Evolutionary conservation across 1,140 invertebrate species (phyloP).

Genomic region (Hycleus phaleratus): DNA sequence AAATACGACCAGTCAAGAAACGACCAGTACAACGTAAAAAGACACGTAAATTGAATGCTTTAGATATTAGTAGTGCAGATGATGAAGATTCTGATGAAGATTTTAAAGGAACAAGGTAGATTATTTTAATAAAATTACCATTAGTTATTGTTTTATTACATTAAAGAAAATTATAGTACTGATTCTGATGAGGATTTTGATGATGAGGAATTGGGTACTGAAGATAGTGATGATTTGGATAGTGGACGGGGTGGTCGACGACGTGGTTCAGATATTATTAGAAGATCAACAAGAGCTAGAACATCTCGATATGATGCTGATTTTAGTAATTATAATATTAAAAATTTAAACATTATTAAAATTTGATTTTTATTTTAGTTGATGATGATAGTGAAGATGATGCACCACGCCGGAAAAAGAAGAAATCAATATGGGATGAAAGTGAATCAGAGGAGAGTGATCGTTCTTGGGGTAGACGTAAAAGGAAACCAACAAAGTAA

Average conservation of each 20-base stretch:
- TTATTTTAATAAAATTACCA: no score
- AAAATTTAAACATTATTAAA: neutral
- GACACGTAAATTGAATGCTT: constrained; percentile 65
- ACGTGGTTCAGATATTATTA: constrained; percentile 43
- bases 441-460: constrained; percentile 52
- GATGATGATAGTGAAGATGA: constrained; percentile 43
- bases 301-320: constrained; percentile 50
- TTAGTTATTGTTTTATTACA: no score
- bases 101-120: constrained; percentile 57
- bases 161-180: neutral
- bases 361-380: neutral
- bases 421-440: constrained; percentile 45
- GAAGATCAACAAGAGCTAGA: constrained; percentile 51
- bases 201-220: constrained; percentile 50
- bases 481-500: constrained; percentile 34
- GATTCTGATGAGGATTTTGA: constrained; percentile 40
- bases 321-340: constrained; percentile 43
- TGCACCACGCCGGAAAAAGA: constrained; percentile 47
- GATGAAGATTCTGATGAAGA: constrained; percentile 74
- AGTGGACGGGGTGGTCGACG: constrained; percentile 39
- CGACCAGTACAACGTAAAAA: constrained; percentile 52
- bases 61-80: constrained; percentile 74
- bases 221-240: constrained; percentile 52
- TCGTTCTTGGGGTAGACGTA: constrained; percentile 48
- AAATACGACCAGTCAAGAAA: constrained; percentile 38